Evolutionary conservation across 1,140 invertebrate genomes (phyloP), one percentile per base, ranked within the genome.

Genomic region (Tyrophagus putrescentiae): DNA sequence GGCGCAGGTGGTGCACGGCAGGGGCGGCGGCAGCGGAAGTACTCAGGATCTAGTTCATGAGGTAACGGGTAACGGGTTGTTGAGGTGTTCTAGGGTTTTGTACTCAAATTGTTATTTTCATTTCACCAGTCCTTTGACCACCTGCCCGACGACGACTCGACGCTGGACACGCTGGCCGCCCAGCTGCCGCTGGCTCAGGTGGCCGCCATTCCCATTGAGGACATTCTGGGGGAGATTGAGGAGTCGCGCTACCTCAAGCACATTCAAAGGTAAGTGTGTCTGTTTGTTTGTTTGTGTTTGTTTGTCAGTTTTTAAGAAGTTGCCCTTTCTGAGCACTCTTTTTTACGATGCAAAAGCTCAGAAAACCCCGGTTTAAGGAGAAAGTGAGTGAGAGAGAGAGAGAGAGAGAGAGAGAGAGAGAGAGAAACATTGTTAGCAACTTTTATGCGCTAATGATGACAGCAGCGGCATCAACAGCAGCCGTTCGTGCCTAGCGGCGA

Each of bases 1-100:
- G 53, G 76, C 80, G 11, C 77, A 77, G 63, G 76, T 70, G 48
- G 70, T 76, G 67, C 70, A 76, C 65, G 67, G 69, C 32, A 45
- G 4, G 44, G 1, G 34, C 13, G 39, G 29, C 29, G 34, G 21
- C 23, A 59, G 21, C 25, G 6, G 27, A 25, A 54, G 18, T 7
- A 54, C n/a, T 18, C 31, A 27, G 23, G n/a, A 6, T 7, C 13
- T n/a, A n/a, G 18, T 48, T 13, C 23, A 48, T 29, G 44, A 48
- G 31, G 44, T 29, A n/a, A n/a, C n/a, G n/a, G n/a, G n/a, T n/a
- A n/a, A n/a, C n/a, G n/a, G n/a, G n/a, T n/a, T n/a, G 25, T 42
- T 3, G 41, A 42, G 41, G 41, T 42, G 25, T 42, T 42, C n/a
- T 42, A 3, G 2, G n/a, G 2, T 52, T 9, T n/a, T 52, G 27